phyloP scores from a whole-genome alignment of 2,113 vertebrate genomes.

The Leiothrix lutea region DNA sequence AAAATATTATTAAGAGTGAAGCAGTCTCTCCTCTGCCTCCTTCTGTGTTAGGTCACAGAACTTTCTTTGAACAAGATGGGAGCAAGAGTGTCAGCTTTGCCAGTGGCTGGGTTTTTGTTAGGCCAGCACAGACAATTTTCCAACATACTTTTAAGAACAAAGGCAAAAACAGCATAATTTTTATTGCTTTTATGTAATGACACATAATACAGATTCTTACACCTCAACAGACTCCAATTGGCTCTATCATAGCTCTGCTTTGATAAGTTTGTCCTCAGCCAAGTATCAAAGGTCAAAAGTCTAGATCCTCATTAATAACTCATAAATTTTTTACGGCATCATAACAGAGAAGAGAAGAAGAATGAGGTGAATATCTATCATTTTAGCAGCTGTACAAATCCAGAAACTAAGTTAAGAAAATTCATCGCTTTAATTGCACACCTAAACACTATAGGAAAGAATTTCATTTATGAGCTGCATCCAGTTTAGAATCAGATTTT shows the following conservation, averaged over 20 bases:
- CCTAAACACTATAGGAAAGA: not conserved
- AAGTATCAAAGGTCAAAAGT: not conserved
- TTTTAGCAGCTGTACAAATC: not conserved
- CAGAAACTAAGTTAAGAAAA: not conserved
- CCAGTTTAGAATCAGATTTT: conserved; percentile 45
- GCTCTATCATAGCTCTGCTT: not conserved
- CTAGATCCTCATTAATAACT: not conserved
- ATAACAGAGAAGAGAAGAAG: not conserved
- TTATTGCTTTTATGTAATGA: not conserved
- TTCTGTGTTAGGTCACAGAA: not conserved
- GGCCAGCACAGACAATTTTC: not conserved
- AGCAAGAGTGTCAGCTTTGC: not conserved
- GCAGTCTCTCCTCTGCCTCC: not conserved
- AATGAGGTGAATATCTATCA: not conserved
- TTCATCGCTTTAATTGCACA: not conserved
- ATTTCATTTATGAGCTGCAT: conserved; percentile 56
- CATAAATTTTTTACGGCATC: not conserved
- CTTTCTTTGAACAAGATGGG: not conserved
- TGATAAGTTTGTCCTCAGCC: not conserved
- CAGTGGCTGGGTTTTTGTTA: not conserved
- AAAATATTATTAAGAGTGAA: not conserved
- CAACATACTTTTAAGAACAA: not conserved
- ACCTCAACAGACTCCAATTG: not conserved
- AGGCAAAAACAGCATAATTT: not conserved
- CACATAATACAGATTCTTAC: not conserved